A percentile compares a stretch with the other conserved stretches of the same genome.
phyloP scores from a whole-genome alignment of 2,888 invertebrate species.

The Branchipolynoe longqiensis region DNA sequence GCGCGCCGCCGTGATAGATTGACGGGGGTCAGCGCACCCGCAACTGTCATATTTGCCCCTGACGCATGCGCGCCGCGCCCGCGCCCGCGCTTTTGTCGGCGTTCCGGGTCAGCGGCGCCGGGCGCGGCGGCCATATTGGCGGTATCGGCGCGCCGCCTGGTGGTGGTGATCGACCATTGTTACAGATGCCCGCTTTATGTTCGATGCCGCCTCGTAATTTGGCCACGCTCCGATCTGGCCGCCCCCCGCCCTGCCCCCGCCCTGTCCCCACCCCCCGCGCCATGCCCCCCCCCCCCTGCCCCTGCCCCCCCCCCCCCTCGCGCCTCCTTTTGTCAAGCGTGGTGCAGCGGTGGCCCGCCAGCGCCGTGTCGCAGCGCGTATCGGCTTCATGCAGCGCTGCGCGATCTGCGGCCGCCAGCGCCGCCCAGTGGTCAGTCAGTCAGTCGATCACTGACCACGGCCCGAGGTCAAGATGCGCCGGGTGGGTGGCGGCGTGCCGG shows the following conservation, averaged over 20 bases:
- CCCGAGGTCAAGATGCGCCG: conserved; percentile 19
- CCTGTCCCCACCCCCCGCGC: no score
- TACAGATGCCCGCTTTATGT: conserved; percentile 39
- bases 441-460: no score
- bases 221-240: conserved; percentile 32
- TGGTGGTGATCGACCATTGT: conserved; percentile 48
- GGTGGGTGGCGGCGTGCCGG: no score
- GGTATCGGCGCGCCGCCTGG: conserved; percentile 21
- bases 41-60: conserved; percentile 56
- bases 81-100: conserved; percentile 44
- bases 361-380: background rate
- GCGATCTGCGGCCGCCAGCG: conserved; percentile 17
- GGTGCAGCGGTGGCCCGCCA: background rate
- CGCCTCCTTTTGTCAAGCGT: no score
- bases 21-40: conserved; percentile 8
- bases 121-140: conserved; percentile 44
- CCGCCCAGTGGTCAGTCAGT: no score
- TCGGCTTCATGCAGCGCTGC: conserved; percentile 9
- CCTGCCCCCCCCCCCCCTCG: no score
- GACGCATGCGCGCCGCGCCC: conserved; percentile 46
- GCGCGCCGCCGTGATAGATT: conserved; percentile 23
- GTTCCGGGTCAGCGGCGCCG: conserved; percentile 41
- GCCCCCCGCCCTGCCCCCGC: background rate
- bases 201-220: conserved; percentile 41
- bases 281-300: no score